These are phyloP conservation scores for Pangasianodon hypophthalmus DNA, from an alignment of 2,113 vertebrate genomes.

Conservation along the genomic window DNA sequence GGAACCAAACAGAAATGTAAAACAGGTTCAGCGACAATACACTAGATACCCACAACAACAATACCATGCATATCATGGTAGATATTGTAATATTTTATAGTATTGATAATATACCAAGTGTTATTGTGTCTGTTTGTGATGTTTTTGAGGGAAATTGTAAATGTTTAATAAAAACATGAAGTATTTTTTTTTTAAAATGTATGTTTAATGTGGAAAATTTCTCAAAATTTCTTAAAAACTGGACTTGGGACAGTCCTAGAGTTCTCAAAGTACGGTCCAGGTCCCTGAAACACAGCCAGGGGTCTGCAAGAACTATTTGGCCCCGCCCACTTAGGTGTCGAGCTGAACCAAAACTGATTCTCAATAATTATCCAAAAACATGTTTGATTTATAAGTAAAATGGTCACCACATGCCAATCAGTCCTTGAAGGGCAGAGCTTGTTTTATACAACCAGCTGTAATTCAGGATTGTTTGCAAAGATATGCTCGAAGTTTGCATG, in stretches of 20 bases:
- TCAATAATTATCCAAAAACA: too few relatives aligned
- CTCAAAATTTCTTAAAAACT: neutral
- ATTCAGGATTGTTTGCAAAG: too few relatives aligned
- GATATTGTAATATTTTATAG: neutral
- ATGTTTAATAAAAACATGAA: neutral
- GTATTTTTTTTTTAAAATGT: neutral
- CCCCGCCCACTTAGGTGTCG: neutral
- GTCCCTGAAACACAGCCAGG: neutral
- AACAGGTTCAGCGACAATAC: neutral
- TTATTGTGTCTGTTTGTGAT: too few relatives aligned
- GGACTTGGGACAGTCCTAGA: neutral
- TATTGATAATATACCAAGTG: neutral
- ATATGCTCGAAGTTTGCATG: too few relatives aligned
- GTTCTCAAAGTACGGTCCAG: neutral
- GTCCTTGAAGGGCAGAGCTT: too few relatives aligned
- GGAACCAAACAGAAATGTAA: neutral
- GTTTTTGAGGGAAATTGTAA: neutral
- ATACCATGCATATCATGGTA: neutral
- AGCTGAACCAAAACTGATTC: neutral
- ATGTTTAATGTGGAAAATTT: neutral
- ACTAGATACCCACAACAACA: neutral
- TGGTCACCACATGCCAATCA: neutral
- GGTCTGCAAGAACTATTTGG: neutral
- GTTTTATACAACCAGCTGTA: too few relatives aligned
- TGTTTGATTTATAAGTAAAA: too few relatives aligned